A percentile compares a stretch with the other conserved stretches of the same genome.
Evolutionary conservation across 1,140 invertebrate species (phyloP).

Genomic region (Zeugodacus cucurbitae): DNA sequence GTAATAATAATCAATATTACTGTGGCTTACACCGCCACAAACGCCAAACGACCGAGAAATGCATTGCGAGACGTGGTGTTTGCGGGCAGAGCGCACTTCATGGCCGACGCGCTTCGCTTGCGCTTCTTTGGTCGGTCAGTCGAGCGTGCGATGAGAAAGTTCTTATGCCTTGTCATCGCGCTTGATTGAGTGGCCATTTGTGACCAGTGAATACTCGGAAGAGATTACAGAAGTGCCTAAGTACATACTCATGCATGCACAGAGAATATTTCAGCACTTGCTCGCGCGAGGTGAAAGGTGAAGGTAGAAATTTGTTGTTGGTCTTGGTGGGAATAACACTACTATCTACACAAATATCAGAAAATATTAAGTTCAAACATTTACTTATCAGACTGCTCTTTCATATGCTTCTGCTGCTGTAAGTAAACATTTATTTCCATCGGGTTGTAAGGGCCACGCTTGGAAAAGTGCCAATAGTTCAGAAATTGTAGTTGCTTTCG

Average conservation of each 20-base stretch:
- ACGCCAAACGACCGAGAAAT: not conserved
- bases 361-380: not conserved
- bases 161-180: not conserved
- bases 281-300: not conserved
- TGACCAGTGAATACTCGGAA: not conserved
- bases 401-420: not conserved
- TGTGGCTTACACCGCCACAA: not conserved
- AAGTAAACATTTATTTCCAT: not conserved
- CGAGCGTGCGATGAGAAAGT: conserved; percentile 20
- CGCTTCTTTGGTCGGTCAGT: not conserved
- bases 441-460: not conserved
- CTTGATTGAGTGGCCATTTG: conserved; percentile 18
- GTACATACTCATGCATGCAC: not conserved
- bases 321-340: not conserved
- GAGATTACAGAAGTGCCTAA: not conserved
- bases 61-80: not conserved
- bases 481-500: too few species aligned
- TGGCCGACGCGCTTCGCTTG: not conserved
- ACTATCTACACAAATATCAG: not conserved
- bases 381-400: not conserved
- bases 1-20: conserved; percentile 4
- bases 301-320: not conserved
- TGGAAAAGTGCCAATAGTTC: not conserved
- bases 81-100: not conserved
- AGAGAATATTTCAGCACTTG: not conserved